Evolutionary conservation across 2,888 invertebrate genomes (phyloP).

Genomic region (Rhabditoides inermis): DNA sequence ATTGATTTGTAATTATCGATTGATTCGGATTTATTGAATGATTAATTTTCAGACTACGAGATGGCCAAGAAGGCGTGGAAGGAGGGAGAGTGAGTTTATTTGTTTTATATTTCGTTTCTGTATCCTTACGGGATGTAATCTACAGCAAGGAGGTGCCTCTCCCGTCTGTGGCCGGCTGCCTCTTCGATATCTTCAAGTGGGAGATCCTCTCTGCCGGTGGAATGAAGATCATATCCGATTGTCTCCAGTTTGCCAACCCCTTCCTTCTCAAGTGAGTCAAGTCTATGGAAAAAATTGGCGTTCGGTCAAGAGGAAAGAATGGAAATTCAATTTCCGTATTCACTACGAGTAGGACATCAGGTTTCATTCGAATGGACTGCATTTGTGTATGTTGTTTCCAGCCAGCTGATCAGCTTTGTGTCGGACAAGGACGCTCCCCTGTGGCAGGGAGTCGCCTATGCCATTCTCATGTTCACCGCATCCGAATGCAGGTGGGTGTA

Average conservation of each 20-base stretch:
- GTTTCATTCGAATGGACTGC: background rate
- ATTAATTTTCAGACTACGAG: conserved; percentile 12
- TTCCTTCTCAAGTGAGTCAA: conserved; percentile 73
- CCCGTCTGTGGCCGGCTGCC: conserved; percentile 74
- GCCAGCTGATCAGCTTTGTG: conserved; percentile 54
- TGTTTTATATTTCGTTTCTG: too few species aligned
- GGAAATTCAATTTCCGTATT: background rate
- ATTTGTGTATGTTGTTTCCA: conserved; percentile 30
- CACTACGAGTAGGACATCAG: background rate
- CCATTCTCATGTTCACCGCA: conserved; percentile 52
- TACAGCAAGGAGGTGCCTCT: conserved; percentile 51
- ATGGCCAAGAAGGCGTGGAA: conserved; percentile 12
- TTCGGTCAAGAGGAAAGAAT: background rate
- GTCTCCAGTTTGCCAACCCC: conserved; percentile 77
- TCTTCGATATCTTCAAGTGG: conserved; percentile 77
- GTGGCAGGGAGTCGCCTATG: conserved; percentile 41
- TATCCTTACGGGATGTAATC: too few species aligned
- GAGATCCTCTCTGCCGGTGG: conserved; percentile 74
- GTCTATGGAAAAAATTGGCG: too few species aligned
- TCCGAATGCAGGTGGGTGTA: conserved; percentile 18
- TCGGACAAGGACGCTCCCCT: conserved; percentile 32
- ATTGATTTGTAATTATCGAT: background rate
- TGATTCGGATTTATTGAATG: background rate
- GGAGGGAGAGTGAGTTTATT: too few species aligned
- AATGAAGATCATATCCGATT: conserved; percentile 42